These are phyloP conservation scores for Zaprionus ornatus DNA, from an alignment of 1,140 invertebrate genomes.

Conservation along the genomic window DNA sequence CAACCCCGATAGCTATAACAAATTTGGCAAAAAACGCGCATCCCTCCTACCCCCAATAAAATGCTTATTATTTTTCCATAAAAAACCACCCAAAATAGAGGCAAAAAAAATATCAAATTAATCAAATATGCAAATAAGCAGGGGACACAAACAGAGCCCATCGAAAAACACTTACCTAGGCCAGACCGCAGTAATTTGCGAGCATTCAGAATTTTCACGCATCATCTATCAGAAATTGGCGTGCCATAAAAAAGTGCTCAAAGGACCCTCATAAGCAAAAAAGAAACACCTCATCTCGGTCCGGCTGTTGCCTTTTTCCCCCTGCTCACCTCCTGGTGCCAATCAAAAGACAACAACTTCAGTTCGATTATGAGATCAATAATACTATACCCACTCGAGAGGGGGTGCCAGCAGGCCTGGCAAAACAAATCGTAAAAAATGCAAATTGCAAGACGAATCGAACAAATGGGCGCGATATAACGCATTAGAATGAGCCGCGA, in stretches of 20 bases:
- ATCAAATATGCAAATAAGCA: slow-evolving; percentile 79
- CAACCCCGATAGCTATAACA: neutral
- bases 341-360: slow-evolving; percentile 52
- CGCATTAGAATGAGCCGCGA: slow-evolving; percentile 54
- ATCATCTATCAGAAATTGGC: slow-evolving; percentile 79
- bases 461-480: slow-evolving; percentile 70
- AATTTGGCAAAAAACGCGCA: slow-evolving; percentile 8
- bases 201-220: slow-evolving; percentile 55
- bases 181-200: slow-evolving; percentile 26
- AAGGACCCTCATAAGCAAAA: slow-evolving; percentile 44
- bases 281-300: slow-evolving; percentile 12
- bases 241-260: slow-evolving; percentile 66
- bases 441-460: slow-evolving; percentile 70
- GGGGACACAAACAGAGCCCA: slow-evolving; percentile 8
- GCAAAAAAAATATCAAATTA: slow-evolving; percentile 63
- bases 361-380: slow-evolving; percentile 76
- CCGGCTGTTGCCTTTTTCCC: slow-evolving; percentile 35
- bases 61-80: slow-evolving; percentile 79
- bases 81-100: slow-evolving; percentile 72
- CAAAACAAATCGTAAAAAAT: slow-evolving; percentile 77
- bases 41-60: slow-evolving; percentile 45
- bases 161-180: slow-evolving; percentile 34
- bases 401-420: slow-evolving; percentile 21
- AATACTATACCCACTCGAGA: neutral
- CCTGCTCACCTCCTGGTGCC: slow-evolving; percentile 27